These are phyloP conservation scores for Atrichornis clamosus DNA, from an alignment of 2,113 vertebrate genomes.

Conservation along the genomic window DNA sequence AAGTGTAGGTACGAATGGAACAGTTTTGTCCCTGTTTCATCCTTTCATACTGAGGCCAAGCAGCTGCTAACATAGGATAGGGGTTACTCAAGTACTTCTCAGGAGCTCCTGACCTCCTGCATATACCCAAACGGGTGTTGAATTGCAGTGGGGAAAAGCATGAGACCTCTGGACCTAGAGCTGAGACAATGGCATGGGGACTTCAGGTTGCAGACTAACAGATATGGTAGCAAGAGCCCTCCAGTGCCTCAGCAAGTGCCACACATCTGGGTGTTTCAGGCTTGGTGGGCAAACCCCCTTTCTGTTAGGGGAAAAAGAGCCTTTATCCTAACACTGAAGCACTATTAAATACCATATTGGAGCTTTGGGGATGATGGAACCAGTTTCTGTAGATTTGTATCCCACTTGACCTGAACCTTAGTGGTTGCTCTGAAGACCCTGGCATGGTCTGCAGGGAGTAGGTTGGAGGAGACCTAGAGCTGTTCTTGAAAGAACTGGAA, in stretches of 20 bases:
- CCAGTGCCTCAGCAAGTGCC: background rate
- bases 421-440: background rate
- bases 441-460: background rate
- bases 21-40: background rate
- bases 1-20: background rate
- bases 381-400: background rate
- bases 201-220: background rate
- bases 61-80: background rate
- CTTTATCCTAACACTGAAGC: background rate
- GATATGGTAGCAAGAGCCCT: background rate
- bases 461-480: background rate
- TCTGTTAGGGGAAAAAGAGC: background rate
- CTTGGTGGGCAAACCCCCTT: background rate
- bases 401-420: background rate
- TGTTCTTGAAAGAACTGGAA: background rate
- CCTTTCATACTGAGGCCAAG: background rate
- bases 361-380: background rate
- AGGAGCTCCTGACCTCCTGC: background rate
- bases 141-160: background rate
- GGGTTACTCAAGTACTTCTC: accelerated
- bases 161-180: background rate
- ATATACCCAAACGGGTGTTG: background rate
- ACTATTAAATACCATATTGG: background rate
- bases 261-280: background rate
- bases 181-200: background rate